Base-by-base conservation (phyloP, 2,113 vertebrate species). In the Salminus brasiliensis region DNA sequence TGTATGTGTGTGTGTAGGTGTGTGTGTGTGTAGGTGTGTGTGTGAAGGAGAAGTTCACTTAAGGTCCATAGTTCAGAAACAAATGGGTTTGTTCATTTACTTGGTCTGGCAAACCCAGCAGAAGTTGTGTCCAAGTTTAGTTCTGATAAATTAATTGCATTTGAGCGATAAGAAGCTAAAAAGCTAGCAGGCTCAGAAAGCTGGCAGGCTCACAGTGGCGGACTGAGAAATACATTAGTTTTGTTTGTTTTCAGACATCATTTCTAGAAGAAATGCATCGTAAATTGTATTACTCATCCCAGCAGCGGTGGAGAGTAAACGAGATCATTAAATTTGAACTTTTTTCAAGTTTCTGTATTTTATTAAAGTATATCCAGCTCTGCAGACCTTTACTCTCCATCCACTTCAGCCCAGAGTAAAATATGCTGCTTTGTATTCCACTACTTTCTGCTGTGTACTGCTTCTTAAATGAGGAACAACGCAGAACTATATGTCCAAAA, bases 161-260 rank as follows among this genome's bases (percentile, higher is more conserved):
- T 41, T 47, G 47, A 27, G 57, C 34, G 72, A 74, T 63, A 63
- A 63, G 72, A 74, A 47, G 72, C 39, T 29, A 62, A 60, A 73
- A 62, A 41, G 52, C 23, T 21, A 57, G 41, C 6, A 25, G n/a
- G n/a, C n/a, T n/a, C n/a, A n/a, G n/a, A n/a, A n/a, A 30, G 5
- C 39, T 36, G 36, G 41, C 9, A 59, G 27, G 34, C 53, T 74
- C 39, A 55, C 25, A 12, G 12, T 39, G 36, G 18, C 47, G 32
- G 6, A 27, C 67, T 67, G 18, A n/a, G 27, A 18, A 5, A 53
- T 5, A 53, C 23, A 39, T 11, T 34, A 16, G 11, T 1, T 5
- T 45, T 60, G 27, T 18, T 27, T 30, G 18, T n/a, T 23, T 16
- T 27, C 10, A n/a, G 0, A 15, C 27, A 30, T 62, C 36, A 65